Conservation (phyloP, 1,140 invertebrate genomes). For the Caerostris darwini region DNA sequence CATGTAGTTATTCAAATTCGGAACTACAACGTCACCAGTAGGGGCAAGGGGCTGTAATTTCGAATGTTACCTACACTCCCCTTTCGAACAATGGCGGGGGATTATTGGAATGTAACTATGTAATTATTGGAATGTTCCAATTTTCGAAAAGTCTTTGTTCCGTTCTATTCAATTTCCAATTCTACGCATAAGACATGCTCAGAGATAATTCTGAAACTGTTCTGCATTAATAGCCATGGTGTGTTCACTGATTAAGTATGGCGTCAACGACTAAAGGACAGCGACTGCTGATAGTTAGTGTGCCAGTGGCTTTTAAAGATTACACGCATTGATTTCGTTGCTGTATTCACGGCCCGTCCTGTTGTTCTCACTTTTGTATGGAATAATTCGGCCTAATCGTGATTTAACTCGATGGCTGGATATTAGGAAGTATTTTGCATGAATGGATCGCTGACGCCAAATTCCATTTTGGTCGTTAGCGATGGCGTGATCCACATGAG, state of each 20-base stretch:
- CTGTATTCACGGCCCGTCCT: neutral
- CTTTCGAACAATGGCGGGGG: neutral
- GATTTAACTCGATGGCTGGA: neutral
- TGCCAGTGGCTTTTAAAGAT: neutral
- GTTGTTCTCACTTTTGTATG: slow-evolving; percentile 6
- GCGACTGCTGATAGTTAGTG: neutral
- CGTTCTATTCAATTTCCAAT: slow-evolving; percentile 12
- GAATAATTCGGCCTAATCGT: neutral
- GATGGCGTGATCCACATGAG: neutral
- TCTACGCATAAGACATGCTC: neutral
- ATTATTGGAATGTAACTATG: slow-evolving; percentile 37
- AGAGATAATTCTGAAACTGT: neutral
- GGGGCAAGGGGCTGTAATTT: neutral
- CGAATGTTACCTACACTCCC: neutral
- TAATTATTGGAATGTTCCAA: slow-evolving; percentile 24
- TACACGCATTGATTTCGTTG: neutral
- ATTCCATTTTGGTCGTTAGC: neutral
- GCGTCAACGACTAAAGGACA: neutral
- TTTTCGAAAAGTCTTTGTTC: slow-evolving; percentile 9
- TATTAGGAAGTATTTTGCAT: neutral
- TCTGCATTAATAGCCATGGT: neutral
- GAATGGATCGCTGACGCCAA: neutral
- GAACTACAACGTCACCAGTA: neutral
- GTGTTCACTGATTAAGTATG: neutral
- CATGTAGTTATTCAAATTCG: slow-evolving; percentile 17